Evolutionary conservation across 2,888 invertebrate species (phyloP).

Genomic region (Anodontia alba): DNA sequence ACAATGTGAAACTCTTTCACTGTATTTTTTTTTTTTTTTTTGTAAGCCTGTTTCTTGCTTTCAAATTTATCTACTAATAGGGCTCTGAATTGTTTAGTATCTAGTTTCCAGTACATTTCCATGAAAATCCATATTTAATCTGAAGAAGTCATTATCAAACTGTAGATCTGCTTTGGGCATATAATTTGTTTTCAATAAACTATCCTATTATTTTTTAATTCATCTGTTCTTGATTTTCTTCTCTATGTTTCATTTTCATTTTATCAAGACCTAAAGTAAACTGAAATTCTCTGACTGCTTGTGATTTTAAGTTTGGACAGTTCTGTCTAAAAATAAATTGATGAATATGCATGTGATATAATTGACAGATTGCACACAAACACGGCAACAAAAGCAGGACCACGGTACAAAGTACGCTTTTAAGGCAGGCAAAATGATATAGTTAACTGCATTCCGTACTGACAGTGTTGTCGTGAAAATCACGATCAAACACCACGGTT

Average conservation of each 20-base stretch:
- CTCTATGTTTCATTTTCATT: no score
- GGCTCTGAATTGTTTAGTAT: no score
- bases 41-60: no score
- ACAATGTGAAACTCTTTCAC: no score
- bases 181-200: no score
- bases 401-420: conserved; percentile 61
- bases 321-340: conserved; percentile 58
- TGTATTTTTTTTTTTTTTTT: no score
- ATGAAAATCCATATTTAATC: neutral
- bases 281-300: neutral
- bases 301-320: conserved; percentile 11
- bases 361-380: conserved; percentile 62
- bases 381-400: conserved; percentile 64
- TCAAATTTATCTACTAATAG: no score
- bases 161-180: no score
- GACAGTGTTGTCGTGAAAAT: conserved; percentile 50
- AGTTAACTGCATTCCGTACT: conserved; percentile 66
- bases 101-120: neutral
- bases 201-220: no score
- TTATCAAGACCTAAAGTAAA: no score
- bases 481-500: conserved; percentile 60
- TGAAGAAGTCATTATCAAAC: neutral
- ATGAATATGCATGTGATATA: conserved; percentile 64
- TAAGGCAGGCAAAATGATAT: conserved; percentile 47
- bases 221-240: no score